Evolutionary conservation across 2,888 invertebrate genomes (phyloP).

Genomic region (Drosophila tripunctata): DNA sequence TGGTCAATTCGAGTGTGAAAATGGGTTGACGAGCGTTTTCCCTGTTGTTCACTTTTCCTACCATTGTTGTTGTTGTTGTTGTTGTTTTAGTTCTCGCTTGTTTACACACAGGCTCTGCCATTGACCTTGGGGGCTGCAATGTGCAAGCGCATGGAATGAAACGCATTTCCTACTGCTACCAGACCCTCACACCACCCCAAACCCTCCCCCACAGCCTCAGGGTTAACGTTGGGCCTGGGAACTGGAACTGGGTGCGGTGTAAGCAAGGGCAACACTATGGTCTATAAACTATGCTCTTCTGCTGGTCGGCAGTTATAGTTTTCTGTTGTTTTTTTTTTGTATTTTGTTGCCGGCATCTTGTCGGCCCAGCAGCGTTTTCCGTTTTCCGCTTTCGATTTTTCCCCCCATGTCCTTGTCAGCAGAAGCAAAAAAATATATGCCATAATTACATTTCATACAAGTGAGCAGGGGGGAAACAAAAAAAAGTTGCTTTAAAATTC

Average conservation of each 20-base stretch:
- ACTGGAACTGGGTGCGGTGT: neutral
- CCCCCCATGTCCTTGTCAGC: constrained; percentile 37
- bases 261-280: constrained; percentile 5
- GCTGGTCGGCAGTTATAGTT: constrained; percentile 50
- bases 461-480: neutral
- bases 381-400: constrained; percentile 36
- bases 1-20: constrained; percentile 80
- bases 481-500: neutral
- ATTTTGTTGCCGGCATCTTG: constrained; percentile 37
- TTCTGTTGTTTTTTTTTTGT: too few relatives aligned
- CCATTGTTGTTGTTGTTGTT: constrained; percentile 15
- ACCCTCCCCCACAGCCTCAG: constrained; percentile 8
- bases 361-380: constrained; percentile 59
- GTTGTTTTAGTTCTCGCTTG: constrained; percentile 40
- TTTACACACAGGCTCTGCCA: constrained; percentile 55
- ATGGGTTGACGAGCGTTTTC: constrained; percentile 68
- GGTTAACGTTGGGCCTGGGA: constrained; percentile 5
- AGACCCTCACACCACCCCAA: constrained; percentile 3
- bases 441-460: constrained; percentile 9
- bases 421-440: constrained; percentile 1
- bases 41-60: constrained; percentile 31
- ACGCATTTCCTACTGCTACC: constrained; percentile 55
- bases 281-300: neutral
- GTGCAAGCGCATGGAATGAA: constrained; percentile 67
- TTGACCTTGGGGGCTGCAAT: constrained; percentile 70